A percentile compares a stretch with the other conserved stretches of the same genome.
These are phyloP conservation scores for Pomphorhynchus laevis DNA, from an alignment of 1,140 invertebrate genomes.

Conservation along the genomic window DNA sequence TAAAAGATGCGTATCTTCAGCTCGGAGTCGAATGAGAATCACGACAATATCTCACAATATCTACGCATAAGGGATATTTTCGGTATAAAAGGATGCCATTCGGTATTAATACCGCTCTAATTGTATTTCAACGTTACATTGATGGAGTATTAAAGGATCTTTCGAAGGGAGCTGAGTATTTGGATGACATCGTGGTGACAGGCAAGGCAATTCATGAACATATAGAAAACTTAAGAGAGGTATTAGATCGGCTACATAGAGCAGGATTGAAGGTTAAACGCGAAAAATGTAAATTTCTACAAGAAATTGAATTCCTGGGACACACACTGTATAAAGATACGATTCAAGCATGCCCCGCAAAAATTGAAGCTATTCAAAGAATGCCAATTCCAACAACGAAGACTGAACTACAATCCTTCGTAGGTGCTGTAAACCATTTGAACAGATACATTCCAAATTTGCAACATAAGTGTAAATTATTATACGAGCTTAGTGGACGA, in stretches of 20 bases:
- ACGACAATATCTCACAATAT: slow-evolving; percentile 12
- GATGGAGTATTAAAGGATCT: slow-evolving; percentile 10
- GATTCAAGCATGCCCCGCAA: slow-evolving; percentile 9
- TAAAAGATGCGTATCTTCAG: slow-evolving; percentile 12
- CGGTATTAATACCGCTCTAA: slow-evolving; percentile 17
- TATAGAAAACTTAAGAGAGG: slow-evolving; percentile 2
- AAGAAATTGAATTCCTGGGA: slow-evolving; percentile 14
- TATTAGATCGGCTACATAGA: slow-evolving; percentile 1
- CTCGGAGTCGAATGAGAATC: slow-evolving; percentile 11
- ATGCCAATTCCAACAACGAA: slow-evolving; percentile 10
- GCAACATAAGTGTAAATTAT: not conserved
- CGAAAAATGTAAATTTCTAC: slow-evolving; percentile 12
- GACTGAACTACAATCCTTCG: not conserved
- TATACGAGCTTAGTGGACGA: too few species aligned
- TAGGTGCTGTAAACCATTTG: not conserved
- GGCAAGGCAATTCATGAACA: slow-evolving; percentile 10
- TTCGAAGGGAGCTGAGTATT: slow-evolving; percentile 1
- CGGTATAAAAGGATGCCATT: slow-evolving; percentile 20
- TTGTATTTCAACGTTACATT: slow-evolving; percentile 11
- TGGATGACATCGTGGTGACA: slow-evolving; percentile 11
- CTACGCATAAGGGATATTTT: slow-evolving; percentile 21
- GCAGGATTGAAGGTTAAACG: slow-evolving; percentile 5
- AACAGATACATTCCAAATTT: not conserved
- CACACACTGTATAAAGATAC: slow-evolving; percentile 13
- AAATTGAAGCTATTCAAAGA: slow-evolving; percentile 13